phyloP scores from a whole-genome alignment of 2,888 invertebrate species.

The Drosophila aldrichi region DNA sequence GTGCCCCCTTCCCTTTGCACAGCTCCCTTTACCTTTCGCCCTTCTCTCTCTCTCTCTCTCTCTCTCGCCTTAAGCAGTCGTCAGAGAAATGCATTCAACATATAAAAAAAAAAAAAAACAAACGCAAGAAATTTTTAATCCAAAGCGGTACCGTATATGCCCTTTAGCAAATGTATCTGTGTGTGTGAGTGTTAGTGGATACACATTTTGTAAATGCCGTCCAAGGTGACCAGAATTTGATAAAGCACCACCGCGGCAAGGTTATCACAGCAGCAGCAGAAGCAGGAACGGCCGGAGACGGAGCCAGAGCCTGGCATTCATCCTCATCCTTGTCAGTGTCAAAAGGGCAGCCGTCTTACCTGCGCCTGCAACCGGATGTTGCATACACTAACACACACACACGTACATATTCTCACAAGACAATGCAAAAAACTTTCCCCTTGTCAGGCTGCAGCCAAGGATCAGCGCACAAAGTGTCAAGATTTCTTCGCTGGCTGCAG shows the following conservation, averaged over 20 bases:
- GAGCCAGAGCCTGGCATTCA: constrained; percentile 2
- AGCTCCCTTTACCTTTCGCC: neutral
- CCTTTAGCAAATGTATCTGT: constrained; percentile 23
- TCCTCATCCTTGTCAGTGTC: constrained; percentile 46
- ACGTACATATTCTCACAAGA: constrained; percentile 27
- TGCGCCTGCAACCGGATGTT: constrained; percentile 58
- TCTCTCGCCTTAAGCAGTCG: constrained; percentile 19
- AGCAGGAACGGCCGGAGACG: neutral
- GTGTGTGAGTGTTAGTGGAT: constrained; percentile 54
- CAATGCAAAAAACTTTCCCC: constrained; percentile 55
- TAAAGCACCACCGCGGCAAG: constrained; percentile 74
- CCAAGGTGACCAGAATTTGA: constrained; percentile 77
- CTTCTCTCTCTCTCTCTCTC: neutral
- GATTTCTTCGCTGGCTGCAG: constrained; percentile 62
- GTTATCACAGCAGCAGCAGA: constrained; percentile 54
- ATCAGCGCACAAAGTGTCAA: constrained; percentile 58
- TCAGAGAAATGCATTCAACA: constrained; percentile 72
- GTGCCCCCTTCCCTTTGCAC: neutral
- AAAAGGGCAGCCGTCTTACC: constrained; percentile 43
- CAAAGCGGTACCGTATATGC: constrained; percentile 68
- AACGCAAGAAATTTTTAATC: constrained; percentile 75
- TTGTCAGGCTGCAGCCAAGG: constrained; percentile 34
- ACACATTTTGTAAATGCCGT: constrained; percentile 75
- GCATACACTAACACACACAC: constrained; percentile 30
- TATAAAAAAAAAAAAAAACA: constrained; percentile 37